Evolutionary conservation across 1,140 invertebrate species (phyloP), one percentile per base, ranked within the genome.

Genomic region (Ips typographus): DNA sequence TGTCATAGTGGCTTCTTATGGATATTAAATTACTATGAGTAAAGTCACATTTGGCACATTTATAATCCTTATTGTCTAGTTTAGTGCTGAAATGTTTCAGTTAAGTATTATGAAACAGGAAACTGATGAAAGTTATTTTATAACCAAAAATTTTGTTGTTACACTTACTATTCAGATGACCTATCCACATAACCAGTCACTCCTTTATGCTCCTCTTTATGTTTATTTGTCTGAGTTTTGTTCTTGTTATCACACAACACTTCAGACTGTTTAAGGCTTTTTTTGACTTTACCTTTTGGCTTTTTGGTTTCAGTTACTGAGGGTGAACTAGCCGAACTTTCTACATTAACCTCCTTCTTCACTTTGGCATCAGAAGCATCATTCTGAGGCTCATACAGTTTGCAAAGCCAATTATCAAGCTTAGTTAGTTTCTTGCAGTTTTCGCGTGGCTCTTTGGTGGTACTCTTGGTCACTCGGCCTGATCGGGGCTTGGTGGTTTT

Each of bases 41-140:
- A 59, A 47, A 66, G 39, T 57, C 55, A 57, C 64, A 66, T 57
- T 66, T 47, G 3, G 43, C 56, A 66, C 64, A 66, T 49, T 58
- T 57, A 41, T 66, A 66, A 7, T 66, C 37, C 36, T 58, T 57
- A n/a, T 47, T 58, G 5, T 66, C 44, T 39, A 66, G 42, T 58
- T 43, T 66, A 58, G 39, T 51, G 43, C 62, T 65, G 40, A 37
- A 65, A 65, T 38, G 42, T 41, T 4, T 53, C 6, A 8, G 5
- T 36, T 53, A 4, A 53, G 5, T 5, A 47, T 5, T 5, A 47
- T 47, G 4, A 36, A 57, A 39, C 1, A 57, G 22, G 5, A 57
- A 3, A 6, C 39, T 5, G 38, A 57, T 57, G 4, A 5, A 1
- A n/a, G n/a, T 47, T 22, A 22, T 22, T 22, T 22, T 22, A 22